Evolutionary conservation across 2,113 vertebrate species (phyloP).

Genomic region (Dromas ardeola): DNA sequence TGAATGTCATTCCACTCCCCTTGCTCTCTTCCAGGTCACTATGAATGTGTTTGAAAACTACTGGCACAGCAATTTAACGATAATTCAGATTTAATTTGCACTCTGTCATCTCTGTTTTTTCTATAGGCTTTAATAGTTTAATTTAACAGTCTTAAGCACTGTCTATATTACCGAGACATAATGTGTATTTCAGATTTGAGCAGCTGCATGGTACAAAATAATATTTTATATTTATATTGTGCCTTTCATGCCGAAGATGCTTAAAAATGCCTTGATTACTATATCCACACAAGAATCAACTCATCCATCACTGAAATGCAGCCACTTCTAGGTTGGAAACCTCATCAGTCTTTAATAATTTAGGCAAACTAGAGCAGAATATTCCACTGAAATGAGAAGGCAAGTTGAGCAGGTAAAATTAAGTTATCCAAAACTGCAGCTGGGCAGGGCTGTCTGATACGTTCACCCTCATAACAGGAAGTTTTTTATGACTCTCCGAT

Average conservation of each 20-base stretch:
- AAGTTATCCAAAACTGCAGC: not conserved
- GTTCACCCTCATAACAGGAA: not conserved
- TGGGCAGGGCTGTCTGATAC: not conserved
- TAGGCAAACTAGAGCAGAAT: conserved; percentile 24
- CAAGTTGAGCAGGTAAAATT: conserved; percentile 17
- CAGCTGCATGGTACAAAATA: conserved; percentile 42
- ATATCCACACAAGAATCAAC: conserved; percentile 34
- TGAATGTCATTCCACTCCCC: conserved; percentile 45
- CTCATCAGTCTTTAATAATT: conserved; percentile 51
- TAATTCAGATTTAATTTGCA: conserved; percentile 67
- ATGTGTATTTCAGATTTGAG: conserved; percentile 48
- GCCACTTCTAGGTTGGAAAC: conserved; percentile 29
- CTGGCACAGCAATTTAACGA: conserved; percentile 42
- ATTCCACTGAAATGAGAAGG: not conserved
- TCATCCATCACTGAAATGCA: conserved; percentile 53
- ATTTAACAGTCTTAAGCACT: conserved; percentile 61
- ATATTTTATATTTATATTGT: conserved; percentile 52
- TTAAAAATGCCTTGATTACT: conserved; percentile 40
- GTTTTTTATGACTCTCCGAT: not conserved
- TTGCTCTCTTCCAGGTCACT: conserved; percentile 36
- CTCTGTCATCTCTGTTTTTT: conserved; percentile 56
- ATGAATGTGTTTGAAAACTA: conserved; percentile 41
- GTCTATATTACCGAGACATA: conserved; percentile 50
- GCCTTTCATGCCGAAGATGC: not conserved
- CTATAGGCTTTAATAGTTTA: conserved; percentile 56